phyloP scores from a whole-genome alignment of 2,888 invertebrate species.

The Microdon myrmicae region DNA sequence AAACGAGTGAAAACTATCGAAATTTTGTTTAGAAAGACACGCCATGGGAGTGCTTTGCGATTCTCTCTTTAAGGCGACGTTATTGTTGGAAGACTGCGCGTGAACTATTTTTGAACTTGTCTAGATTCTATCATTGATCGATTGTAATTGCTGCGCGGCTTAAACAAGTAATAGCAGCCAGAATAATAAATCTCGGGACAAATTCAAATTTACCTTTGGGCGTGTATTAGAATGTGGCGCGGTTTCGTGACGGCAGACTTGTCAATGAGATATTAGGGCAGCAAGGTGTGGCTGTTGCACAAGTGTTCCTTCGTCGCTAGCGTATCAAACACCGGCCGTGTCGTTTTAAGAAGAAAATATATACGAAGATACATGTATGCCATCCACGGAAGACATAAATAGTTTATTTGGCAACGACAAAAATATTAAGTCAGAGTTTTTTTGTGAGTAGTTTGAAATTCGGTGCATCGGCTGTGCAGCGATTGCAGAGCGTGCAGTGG shows the following conservation, averaged over 20 bases:
- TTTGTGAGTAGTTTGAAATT: conserved; percentile 26
- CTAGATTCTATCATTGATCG: too few relatives aligned
- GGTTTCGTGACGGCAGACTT: conserved; percentile 17
- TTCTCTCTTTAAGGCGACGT: too few relatives aligned
- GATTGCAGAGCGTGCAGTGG: conserved; percentile 26
- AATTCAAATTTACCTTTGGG: too few relatives aligned
- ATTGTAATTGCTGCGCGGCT: too few relatives aligned
- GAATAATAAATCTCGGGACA: too few relatives aligned
- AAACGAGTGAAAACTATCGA: too few relatives aligned
- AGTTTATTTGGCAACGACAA: conserved; percentile 30
- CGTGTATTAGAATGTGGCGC: conserved; percentile 12
- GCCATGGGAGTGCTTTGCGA: too few relatives aligned
- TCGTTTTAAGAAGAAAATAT: conserved; percentile 20
- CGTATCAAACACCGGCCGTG: conserved; percentile 25
- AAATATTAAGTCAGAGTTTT: conserved; percentile 38
- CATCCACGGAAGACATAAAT: too few relatives aligned
- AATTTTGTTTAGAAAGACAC: too few relatives aligned
- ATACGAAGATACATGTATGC: conserved; percentile 12
- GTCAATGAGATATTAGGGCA: conserved; percentile 19
- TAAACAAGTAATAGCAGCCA: too few relatives aligned
- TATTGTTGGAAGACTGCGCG: too few relatives aligned
- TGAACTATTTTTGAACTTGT: too few relatives aligned
- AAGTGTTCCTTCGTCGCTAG: conserved; percentile 19
- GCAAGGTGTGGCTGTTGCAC: conserved; percentile 40
- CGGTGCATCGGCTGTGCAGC: conserved; percentile 31